Conservation (phyloP, 2,797 vertebrate species). For the Cyclopterus lumpus region DNA sequence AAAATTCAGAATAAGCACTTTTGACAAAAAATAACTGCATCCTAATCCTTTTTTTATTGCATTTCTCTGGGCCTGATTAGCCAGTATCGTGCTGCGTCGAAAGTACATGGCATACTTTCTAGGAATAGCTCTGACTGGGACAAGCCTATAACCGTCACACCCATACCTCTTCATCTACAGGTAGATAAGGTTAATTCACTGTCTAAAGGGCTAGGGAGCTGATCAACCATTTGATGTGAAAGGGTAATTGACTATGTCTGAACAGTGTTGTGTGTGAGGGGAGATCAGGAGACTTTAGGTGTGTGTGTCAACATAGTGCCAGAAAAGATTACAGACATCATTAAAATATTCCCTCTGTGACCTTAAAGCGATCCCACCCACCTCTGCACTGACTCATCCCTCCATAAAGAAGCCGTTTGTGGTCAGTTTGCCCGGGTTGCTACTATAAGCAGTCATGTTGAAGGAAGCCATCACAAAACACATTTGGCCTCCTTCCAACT, state of each 20-base stretch:
- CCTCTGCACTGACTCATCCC: conserved; percentile 32
- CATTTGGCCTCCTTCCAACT: not conserved
- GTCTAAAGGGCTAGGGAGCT: conserved; percentile 64
- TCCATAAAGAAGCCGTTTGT: not conserved
- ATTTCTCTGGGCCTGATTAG: conserved; percentile 73
- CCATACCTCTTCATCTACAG: conserved; percentile 71
- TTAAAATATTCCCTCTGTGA: conserved; percentile 59
- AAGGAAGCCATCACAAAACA: not conserved
- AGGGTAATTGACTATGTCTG: conserved; percentile 78
- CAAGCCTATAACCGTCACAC: conserved; percentile 42
- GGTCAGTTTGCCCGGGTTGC: conserved; percentile 1
- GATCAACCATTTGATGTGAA: conserved; percentile 78
- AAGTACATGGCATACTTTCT: conserved; percentile 66
- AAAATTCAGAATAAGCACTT: conserved; percentile 70
- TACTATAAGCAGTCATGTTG: not conserved
- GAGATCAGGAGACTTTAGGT: conserved; percentile 24
- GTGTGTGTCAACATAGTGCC: conserved; percentile 48
- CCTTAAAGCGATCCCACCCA: conserved; percentile 51
- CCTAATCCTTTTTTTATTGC: conserved; percentile 82
- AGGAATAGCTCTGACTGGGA: conserved; percentile 48
- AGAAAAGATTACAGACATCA: conserved; percentile 59
- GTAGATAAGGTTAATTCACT: conserved; percentile 80
- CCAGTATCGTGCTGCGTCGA: conserved; percentile 62
- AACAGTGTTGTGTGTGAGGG: conserved; percentile 34
- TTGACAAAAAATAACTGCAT: conserved; percentile 59